Percentiles rank a stretch among this genome's conserved stretches.
These are phyloP conservation scores for Acleris cristana DNA, from an alignment of 2,888 invertebrate species.

Conservation along the genomic window DNA sequence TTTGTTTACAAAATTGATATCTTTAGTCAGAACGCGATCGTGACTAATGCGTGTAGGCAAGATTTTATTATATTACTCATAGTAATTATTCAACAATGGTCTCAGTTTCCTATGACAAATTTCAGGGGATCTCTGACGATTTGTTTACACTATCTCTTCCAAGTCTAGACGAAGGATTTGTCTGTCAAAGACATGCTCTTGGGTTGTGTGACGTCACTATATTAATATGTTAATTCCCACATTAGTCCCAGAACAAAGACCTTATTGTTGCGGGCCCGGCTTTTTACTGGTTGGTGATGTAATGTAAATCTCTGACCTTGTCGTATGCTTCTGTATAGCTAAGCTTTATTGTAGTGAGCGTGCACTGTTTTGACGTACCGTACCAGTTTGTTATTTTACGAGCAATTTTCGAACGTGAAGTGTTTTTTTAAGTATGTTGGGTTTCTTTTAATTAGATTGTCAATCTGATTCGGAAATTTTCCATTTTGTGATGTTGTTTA, in stretches of 20 bases:
- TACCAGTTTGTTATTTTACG: no score
- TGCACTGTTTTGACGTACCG: constrained; percentile 3
- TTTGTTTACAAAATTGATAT: constrained; percentile 15
- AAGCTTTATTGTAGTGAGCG: constrained; percentile 16
- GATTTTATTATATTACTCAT: constrained; percentile 19
- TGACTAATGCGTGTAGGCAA: constrained; percentile 12
- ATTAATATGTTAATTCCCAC: constrained; percentile 66
- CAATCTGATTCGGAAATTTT: no score
- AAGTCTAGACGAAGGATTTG: neutral
- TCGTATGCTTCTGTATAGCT: constrained; percentile 23
- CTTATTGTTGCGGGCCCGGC: constrained; percentile 41
- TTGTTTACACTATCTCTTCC: no score
- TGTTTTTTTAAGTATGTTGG: no score
- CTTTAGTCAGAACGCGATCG: constrained; percentile 6
- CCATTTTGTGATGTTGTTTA: no score
- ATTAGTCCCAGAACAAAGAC: constrained; percentile 60
- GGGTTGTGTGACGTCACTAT: constrained; percentile 48
- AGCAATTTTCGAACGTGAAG: no score
- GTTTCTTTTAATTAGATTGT: no score
- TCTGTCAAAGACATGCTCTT: constrained; percentile 6
- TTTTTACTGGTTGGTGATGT: constrained; percentile 35
- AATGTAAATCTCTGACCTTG: constrained; percentile 35
- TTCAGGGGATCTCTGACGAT: neutral
- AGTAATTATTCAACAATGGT: constrained; percentile 3
- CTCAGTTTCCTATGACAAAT: constrained; percentile 15